A percentile compares a stretch with the other conserved stretches of the same genome.
phyloP scores from a whole-genome alignment of 1,140 invertebrate species.

The Charaxes varanes region DNA sequence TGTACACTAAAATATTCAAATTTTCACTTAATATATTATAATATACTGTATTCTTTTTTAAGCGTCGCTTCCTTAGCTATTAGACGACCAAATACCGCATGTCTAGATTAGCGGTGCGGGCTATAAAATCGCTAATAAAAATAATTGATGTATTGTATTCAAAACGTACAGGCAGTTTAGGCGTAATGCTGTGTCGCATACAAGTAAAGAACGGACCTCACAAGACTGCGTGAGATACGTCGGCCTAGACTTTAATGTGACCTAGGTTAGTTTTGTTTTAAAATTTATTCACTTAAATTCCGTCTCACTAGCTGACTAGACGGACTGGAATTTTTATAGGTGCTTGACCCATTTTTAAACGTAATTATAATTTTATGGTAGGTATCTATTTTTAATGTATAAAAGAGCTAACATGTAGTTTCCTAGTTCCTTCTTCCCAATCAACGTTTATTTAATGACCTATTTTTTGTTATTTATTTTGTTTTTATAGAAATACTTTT shows the following conservation, averaged over 20 bases:
- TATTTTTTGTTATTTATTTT: too few relatives aligned
- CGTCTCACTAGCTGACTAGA: background rate
- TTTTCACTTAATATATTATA: too few relatives aligned
- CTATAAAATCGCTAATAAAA: slow-evolving; percentile 52
- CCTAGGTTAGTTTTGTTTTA: slow-evolving; percentile 37
- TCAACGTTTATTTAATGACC: too few relatives aligned
- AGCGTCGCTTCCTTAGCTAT: background rate
- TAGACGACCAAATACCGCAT: slow-evolving; percentile 14
- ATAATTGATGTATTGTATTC: slow-evolving; percentile 62
- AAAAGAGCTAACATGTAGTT: too few relatives aligned
- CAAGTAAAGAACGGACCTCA: slow-evolving; percentile 62
- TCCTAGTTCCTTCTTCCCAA: too few relatives aligned
- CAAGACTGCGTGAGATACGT: slow-evolving; percentile 22
- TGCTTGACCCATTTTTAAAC: too few relatives aligned
- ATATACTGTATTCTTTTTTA: slow-evolving; percentile 1
- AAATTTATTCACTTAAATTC: background rate
- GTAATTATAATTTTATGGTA: too few relatives aligned
- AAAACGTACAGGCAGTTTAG: slow-evolving; percentile 52
- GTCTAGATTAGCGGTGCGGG: slow-evolving; percentile 20
- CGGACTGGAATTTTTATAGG: background rate
- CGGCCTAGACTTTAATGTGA: slow-evolving; percentile 6
- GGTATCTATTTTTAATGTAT: too few relatives aligned
- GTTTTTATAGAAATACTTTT: too few relatives aligned
- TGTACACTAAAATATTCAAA: too few relatives aligned
- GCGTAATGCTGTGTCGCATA: slow-evolving; percentile 46